Conservation (phyloP, 2,797 vertebrate genomes). For the Aeoliscus strigatus region DNA sequence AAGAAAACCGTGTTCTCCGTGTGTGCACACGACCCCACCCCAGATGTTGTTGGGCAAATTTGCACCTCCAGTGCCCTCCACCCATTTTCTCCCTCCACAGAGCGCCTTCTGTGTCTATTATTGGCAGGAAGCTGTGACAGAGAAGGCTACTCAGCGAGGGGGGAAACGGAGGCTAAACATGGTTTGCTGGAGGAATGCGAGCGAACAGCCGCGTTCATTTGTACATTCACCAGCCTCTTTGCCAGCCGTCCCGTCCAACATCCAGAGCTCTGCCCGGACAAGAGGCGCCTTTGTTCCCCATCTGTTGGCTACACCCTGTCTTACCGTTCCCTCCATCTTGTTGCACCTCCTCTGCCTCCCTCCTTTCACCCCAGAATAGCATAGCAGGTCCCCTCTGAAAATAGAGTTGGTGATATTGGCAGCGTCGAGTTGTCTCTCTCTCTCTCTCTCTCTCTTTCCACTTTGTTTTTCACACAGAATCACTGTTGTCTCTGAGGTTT, state of each 20-base stretch:
- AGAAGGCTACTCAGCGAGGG: constrained; percentile 59
- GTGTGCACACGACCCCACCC: constrained; percentile 31
- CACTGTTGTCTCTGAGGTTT: too few species aligned
- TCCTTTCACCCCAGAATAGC: constrained; percentile 77
- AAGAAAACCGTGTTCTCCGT: too few species aligned
- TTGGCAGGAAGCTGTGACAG: constrained; percentile 57
- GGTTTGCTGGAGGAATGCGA: constrained; percentile 68
- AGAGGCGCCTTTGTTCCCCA: constrained; percentile 82
- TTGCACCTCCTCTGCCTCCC: constrained; percentile 58
- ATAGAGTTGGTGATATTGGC: constrained; percentile 71
- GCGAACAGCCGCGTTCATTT: constrained; percentile 70
- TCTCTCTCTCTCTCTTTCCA: constrained; percentile 9
- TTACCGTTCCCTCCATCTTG: constrained; percentile 64
- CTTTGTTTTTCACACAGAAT: constrained; percentile 39
- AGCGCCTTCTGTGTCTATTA: constrained; percentile 57
- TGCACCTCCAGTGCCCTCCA: constrained; percentile 46
- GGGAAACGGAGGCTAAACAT: constrained; percentile 66
- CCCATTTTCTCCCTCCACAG: constrained; percentile 44
- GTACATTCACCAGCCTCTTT: constrained; percentile 55
- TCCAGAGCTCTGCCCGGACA: constrained; percentile 75
- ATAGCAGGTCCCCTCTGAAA: constrained; percentile 78
- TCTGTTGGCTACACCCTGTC: constrained; percentile 62
- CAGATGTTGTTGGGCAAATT: constrained; percentile 53
- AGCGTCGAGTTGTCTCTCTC: constrained; percentile 47
- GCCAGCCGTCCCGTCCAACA: constrained; percentile 58